Evolutionary conservation across 1,140 invertebrate species (phyloP), one percentile per base, ranked within the genome.

Genomic region (Plectus sambesii): DNA sequence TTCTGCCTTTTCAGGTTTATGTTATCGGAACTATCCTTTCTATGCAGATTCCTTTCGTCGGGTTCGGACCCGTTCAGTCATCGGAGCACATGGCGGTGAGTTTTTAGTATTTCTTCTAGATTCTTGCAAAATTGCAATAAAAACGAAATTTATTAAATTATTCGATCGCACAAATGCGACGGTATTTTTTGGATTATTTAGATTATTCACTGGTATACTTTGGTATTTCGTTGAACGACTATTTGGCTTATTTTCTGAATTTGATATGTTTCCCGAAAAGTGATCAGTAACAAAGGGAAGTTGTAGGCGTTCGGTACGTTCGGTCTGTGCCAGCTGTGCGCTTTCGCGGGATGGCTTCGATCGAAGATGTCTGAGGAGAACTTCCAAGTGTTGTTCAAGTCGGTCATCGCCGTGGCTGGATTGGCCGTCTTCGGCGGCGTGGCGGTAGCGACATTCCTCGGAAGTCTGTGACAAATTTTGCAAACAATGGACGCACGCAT

Each of bases 31-130:
- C 93, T n/a, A 70, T 97, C 26, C 75, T 92, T 42, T 93, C 88
- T 41, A 97, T 97, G 92, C 90, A 97, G 75, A 87, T 97, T 56
- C 92, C 92, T 33, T 98, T 97, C 75, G 92, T 97, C 55, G 90
- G 90, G 30, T 97, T 98, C 72, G 90, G 97, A 73, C 92, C 92
- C 22, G 89, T 97, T 46, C 77, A 88, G 53, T 96, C 92, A n/a
- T 93, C 87, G 70, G 92, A 98, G 74, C 92, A 97, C 68, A 98
- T 98, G 90, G 89, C 90, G 41, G 87, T 55, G 36, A 35, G 53
- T 54, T 2, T 22, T 19, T 51, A 12, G 9, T 8, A 25, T 2
- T 51, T 1, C 23, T 37, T 15, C 49, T 38, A 12, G 15, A 27
- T 4, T 1, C 0, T 1, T n/a, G 35, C 9, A 2, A 51, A 47